A percentile compares a stretch with the other conserved stretches of the same genome.
Evolutionary conservation across 2,888 invertebrate species (phyloP).

Genomic region (Hipparchia sbordonii): DNA sequence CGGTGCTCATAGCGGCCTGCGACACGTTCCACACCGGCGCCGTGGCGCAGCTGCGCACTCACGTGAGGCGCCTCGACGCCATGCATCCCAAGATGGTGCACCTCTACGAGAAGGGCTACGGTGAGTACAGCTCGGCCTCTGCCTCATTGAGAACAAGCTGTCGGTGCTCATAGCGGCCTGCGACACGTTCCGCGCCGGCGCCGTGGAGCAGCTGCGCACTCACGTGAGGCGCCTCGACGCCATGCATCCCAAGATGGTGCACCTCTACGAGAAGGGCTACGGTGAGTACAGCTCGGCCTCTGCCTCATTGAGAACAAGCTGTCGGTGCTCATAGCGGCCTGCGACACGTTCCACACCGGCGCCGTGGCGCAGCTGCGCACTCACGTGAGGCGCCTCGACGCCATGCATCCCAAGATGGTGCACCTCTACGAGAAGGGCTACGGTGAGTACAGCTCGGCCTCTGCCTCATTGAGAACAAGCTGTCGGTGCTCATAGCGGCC

Average conservation of each 20-base stretch:
- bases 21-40: constrained; percentile 99
- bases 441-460: constrained; percentile 98
- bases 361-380: constrained; percentile 99
- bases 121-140: constrained; percentile 98
- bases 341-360: constrained; percentile 99
- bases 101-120: constrained; percentile 98
- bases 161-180: constrained; percentile 99
- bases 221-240: constrained; percentile 97
- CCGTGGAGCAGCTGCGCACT: constrained; percentile 98
- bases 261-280: constrained; percentile 98
- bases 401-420: constrained; percentile 96
- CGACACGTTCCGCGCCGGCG: constrained; percentile 99
- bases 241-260: constrained; percentile 96
- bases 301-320: constrained; percentile 99
- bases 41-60: constrained; percentile 98
- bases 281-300: constrained; percentile 88
- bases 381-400: constrained; percentile 95
- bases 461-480: constrained; percentile 99
- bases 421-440: constrained; percentile 99
- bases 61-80: constrained; percentile 95
- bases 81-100: constrained; percentile 97
- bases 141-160: constrained; percentile 98
- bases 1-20: constrained; percentile 98
- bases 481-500: constrained; percentile 98
- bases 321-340: constrained; percentile 98